Evolutionary conservation across 2,888 invertebrate species (phyloP).

Genomic region (Glaucopsyche alexis): DNA sequence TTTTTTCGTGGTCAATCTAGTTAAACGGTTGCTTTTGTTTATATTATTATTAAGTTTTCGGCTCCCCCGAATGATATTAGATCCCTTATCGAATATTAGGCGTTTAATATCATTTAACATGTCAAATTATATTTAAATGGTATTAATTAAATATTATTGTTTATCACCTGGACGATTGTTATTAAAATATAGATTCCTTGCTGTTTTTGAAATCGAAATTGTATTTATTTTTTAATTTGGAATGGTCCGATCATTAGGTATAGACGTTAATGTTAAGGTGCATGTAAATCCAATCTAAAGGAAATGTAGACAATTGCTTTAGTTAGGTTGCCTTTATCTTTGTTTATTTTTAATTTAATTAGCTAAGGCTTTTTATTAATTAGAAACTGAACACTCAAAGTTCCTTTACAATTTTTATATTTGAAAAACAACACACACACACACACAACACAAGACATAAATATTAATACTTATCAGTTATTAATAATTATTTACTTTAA

Average conservation of each 20-base stretch:
- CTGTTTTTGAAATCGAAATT: background rate
- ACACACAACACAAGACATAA: background rate
- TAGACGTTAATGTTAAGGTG: too few species aligned
- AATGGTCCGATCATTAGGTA: background rate
- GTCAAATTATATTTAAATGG: constrained; percentile 26
- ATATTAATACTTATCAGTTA: constrained; percentile 1
- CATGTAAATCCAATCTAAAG: too few species aligned
- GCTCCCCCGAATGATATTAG: constrained; percentile 31
- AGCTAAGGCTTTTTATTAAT: too few species aligned
- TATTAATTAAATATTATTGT: background rate
- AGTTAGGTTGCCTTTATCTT: too few species aligned
- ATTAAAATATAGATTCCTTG: too few species aligned
- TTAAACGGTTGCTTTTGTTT: constrained; percentile 35
- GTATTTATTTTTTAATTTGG: background rate
- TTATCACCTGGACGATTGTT: constrained; percentile 1
- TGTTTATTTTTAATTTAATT: too few species aligned
- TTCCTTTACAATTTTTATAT: too few species aligned
- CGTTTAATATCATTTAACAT: constrained; percentile 16
- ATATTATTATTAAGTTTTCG: constrained; percentile 34
- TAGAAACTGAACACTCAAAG: too few species aligned
- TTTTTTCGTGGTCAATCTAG: constrained; percentile 34
- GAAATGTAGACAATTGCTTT: too few species aligned
- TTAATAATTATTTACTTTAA: background rate
- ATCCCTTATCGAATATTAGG: background rate
- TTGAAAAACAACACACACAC: too few species aligned